phyloP scores from a whole-genome alignment of 2,888 invertebrate genomes.

The Gymnocheta viridis region DNA sequence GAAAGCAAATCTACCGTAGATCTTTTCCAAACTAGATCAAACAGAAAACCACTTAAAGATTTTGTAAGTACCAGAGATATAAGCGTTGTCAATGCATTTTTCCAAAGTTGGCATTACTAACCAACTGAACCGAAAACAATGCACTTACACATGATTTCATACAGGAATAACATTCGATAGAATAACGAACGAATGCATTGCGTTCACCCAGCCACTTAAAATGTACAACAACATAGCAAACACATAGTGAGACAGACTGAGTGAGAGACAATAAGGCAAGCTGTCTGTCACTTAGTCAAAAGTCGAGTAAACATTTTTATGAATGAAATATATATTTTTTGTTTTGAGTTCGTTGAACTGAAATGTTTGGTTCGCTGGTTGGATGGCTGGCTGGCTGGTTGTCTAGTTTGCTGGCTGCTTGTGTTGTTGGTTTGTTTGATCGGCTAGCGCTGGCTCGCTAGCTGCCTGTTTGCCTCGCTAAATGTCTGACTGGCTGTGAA shows the following conservation, averaged over 20 bases:
- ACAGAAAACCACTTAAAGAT: too few species aligned
- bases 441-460: conserved; percentile 5
- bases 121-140: conserved; percentile 31
- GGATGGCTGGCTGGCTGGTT: conserved; percentile 36
- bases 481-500: conserved; percentile 41
- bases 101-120: conserved; percentile 50
- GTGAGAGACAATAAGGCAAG: neutral
- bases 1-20: too few species aligned
- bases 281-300: conserved; percentile 62
- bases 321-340: conserved; percentile 76
- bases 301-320: conserved; percentile 78
- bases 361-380: conserved; percentile 58
- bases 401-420: conserved; percentile 31
- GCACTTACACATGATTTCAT: neutral
- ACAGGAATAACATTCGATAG: conserved; percentile 6
- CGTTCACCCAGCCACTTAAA: conserved; percentile 32
- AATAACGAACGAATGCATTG: conserved; percentile 49
- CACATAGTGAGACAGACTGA: neutral
- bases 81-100: neutral
- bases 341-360: conserved; percentile 76
- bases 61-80: too few species aligned
- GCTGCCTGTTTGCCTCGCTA: conserved; percentile 21
- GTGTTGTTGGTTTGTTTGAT: conserved; percentile 31
- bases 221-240: neutral
- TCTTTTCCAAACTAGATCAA: too few species aligned